Percentiles rank a stretch among this genome's conserved stretches.
phyloP scores from a whole-genome alignment of 2,113 vertebrate genomes.

The Otis tarda region DNA sequence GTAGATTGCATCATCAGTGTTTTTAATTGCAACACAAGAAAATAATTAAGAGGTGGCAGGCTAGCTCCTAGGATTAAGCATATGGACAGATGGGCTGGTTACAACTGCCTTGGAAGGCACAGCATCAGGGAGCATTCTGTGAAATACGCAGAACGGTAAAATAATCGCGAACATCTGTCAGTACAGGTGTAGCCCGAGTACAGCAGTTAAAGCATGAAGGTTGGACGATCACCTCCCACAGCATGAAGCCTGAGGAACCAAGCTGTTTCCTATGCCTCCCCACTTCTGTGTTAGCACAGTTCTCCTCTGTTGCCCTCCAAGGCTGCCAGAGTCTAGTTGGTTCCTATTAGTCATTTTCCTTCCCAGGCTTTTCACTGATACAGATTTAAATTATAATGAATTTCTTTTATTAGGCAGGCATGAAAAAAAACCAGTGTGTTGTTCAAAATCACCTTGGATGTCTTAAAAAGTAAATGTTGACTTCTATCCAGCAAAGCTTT shows the following conservation, averaged over 20 bases:
- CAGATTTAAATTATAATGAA: not conserved
- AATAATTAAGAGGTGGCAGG: not conserved
- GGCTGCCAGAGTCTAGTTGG: accelerated
- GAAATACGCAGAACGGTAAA: not conserved
- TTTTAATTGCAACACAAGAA: slow-evolving; percentile 10
- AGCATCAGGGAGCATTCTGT: not conserved
- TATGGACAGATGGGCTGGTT: not conserved
- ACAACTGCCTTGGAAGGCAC: not conserved
- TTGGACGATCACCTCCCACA: not conserved
- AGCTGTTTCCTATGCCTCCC: not conserved
- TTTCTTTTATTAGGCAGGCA: not conserved
- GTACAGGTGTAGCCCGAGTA: not conserved
- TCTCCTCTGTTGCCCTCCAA: not conserved
- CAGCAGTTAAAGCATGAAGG: not conserved
- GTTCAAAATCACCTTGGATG: not conserved
- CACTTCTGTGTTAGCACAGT: not conserved
- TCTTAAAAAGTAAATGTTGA: slow-evolving; percentile 32
- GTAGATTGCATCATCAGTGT: slow-evolving; percentile 17
- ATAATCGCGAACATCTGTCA: not conserved
- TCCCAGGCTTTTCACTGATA: not conserved
- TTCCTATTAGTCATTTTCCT: not conserved
- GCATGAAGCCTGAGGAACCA: not conserved
- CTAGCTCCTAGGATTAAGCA: accelerated
- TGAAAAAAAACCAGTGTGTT: not conserved
- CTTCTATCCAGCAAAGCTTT: slow-evolving; percentile 31